These are phyloP conservation scores for Sparidentex hasta DNA, from an alignment of 2,797 vertebrate species.

Conservation along the genomic window DNA sequence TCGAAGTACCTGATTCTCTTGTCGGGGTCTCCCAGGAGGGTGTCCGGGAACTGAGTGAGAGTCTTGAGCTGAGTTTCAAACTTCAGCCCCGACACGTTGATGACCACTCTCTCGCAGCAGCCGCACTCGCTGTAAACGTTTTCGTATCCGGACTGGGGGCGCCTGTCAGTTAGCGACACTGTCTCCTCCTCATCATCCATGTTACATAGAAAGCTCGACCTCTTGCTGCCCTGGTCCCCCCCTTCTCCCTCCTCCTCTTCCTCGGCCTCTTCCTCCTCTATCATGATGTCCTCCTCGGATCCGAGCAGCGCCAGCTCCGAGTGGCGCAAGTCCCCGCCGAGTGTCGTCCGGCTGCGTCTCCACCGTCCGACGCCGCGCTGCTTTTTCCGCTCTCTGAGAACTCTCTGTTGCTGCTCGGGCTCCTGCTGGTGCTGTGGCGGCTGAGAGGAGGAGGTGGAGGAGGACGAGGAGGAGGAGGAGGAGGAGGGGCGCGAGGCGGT, in stretches of 20 bases:
- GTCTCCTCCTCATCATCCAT: conserved; percentile 91
- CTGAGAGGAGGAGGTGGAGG: conserved; percentile 73
- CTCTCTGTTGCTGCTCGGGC: conserved; percentile 76
- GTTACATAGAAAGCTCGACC: conserved; percentile 88
- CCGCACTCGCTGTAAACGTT: conserved; percentile 92
- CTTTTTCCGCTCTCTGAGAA: conserved; percentile 84
- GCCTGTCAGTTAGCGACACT: conserved; percentile 89
- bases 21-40: conserved; percentile 93
- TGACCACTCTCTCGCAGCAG: conserved; percentile 96
- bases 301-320: conserved; percentile 95
- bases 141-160: conserved; percentile 90
- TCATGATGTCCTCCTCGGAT: conserved; percentile 95
- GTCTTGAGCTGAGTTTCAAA: conserved; percentile 98
- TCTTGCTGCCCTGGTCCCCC: conserved; percentile 76
- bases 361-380: conserved; percentile 86
- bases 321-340: conserved; percentile 92
- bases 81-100: conserved; percentile 96
- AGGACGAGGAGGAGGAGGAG: conserved; percentile 75
- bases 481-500: conserved; percentile 86
- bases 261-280: conserved; percentile 90
- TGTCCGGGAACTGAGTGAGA: conserved; percentile 96
- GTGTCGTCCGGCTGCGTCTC: conserved; percentile 89
- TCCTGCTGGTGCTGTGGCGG: conserved; percentile 83
- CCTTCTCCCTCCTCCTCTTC: conserved; percentile 87
- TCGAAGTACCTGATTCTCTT: conserved; percentile 97